Evolutionary conservation across 2,888 invertebrate species (phyloP), one percentile per base, ranked within the genome.

Genomic region (Agrochola lychnidis): DNA sequence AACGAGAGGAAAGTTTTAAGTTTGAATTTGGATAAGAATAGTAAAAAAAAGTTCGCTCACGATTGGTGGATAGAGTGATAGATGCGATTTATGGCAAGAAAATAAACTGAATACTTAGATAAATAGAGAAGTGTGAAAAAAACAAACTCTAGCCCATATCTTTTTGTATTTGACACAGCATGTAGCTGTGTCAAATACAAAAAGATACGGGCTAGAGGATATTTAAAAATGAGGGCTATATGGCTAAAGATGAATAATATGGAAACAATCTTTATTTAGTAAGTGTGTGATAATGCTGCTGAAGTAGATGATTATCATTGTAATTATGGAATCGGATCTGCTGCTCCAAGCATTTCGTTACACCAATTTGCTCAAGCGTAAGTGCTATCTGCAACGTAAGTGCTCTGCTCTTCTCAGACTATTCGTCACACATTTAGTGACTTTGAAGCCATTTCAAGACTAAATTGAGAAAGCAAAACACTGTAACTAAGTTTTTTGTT

Each of bases 1-100:
- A n/a, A 1, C 10, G n/a, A 68, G 45, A 64, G 57, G 59, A 64
- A 74, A 59, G 36, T 74, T 80, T 73, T 64, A 2, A 59, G 16
- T 22, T 42, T 9, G 1, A 42, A 40, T 62, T 4, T 9, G 2
- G 0, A 16, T 16, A 1, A 4, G 0, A 16, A 22, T 9, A 12
- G 1, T n/a, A 30, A 3, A 1, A 2, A 40, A 25, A 71, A 10
- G 0, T 22, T 19, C 0, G 5, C 0, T 16, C 1, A 16, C 1
- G 10, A 16, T 40, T 6, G 45, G 10, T 56, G 57, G 25, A 14
- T 57, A 14, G 25, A 14, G 57, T 57, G 6, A 25, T n/a, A n/a
- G 56, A 56, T n/a, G n/a, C 7, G 30, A 59, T 30, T 57, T 16
- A 16, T 30, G 16, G 30, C 7, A 30, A 30, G 57, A 25, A 59